Base-by-base conservation (phyloP, 2,797 vertebrate genomes). In the Falco concolor region DNA sequence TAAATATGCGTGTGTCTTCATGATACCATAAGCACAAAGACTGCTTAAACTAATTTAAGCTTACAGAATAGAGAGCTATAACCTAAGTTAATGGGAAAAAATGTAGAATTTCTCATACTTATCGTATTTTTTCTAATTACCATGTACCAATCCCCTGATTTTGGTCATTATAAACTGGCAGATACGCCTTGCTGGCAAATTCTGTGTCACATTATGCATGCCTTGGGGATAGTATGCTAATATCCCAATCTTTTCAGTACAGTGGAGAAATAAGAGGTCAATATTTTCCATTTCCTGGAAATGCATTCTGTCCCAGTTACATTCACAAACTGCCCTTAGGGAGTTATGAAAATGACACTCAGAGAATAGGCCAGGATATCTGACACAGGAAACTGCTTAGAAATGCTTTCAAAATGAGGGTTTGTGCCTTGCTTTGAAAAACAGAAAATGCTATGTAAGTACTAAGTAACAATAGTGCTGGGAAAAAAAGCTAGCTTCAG, bases 281-380 rank as follows among this genome's bases (percentile, higher is more conserved):
- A 4, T 93, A 94, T 95, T 96, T 97, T 96, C 96, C 93, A 95
- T 95, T 96, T 97, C 95, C 96, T 97, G 96, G 93, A 95, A 97
- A 84, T 90, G 67, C 70, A 75, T 96, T 96, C 72, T 87, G 77
- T 92, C 77, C 93, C 91, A 87, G 64, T 96, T 92, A 74, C 23
- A 82, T 95, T 96, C 82, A 94, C 49, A 87, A 88, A 44, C 77
- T 91, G 65, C 95, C 96, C 94, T 78, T 90, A 74, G 95, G 96
- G 96, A 97, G 60, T 93, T 95, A 97, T 70, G 95, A 89, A 96
- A 96, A 95, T 87, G 95, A 68, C 67, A 91, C 92, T 97, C 1
- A 0, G 74, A 93, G 92, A 95, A 82, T 89, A 91, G 75, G 59
- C 86, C 96, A 96, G 92, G 93, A 94, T 91, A 96, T 96, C 83